Conservation (phyloP, 2,797 vertebrate species). For the Balearica regulorum region DNA sequence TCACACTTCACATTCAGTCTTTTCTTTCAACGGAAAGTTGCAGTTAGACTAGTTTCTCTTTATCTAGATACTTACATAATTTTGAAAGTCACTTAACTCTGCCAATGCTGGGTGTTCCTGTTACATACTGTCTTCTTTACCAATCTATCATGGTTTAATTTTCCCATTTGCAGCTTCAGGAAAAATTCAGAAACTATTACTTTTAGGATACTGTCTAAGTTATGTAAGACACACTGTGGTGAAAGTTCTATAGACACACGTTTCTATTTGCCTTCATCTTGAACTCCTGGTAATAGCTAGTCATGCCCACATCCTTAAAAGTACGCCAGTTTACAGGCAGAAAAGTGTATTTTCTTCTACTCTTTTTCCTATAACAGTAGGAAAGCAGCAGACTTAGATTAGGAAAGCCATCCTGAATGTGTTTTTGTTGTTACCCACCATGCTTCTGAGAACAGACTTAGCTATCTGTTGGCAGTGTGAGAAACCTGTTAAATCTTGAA, state of each 20-base stretch:
- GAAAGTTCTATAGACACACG: rapidly evolving
- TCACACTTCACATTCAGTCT: background rate
- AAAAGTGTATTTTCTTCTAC: background rate
- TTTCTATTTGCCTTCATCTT: background rate
- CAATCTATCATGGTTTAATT: background rate
- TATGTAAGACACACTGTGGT: background rate
- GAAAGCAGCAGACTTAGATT: background rate
- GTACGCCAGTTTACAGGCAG: background rate
- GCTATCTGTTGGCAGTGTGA: background rate
- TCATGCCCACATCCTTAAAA: background rate
- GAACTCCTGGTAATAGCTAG: background rate
- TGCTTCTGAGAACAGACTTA: background rate
- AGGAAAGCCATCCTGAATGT: background rate
- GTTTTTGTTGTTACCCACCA: background rate
- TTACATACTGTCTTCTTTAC: background rate
- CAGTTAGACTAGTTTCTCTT: background rate
- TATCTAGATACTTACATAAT: background rate
- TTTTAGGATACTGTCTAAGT: background rate
- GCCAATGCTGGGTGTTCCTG: background rate
- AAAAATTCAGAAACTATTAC: background rate
- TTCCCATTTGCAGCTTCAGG: background rate
- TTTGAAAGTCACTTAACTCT: background rate
- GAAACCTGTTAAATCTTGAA: background rate
- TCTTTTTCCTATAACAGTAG: background rate
- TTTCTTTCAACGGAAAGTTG: background rate